Evolutionary conservation across 2,113 vertebrate genomes (phyloP).

Genomic region (Chascanopsetta lugubris): DNA sequence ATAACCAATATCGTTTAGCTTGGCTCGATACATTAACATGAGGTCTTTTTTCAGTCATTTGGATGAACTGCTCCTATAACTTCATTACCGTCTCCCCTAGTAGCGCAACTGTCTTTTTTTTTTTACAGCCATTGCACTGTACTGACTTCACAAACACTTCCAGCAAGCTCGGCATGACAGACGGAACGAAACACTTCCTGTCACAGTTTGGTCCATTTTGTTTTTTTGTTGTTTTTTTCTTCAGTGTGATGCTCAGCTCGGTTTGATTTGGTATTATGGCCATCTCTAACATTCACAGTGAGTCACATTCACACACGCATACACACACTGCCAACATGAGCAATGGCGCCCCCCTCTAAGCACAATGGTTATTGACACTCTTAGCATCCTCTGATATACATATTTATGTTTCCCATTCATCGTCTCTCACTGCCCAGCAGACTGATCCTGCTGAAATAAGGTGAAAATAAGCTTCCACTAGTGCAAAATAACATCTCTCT

Average conservation of each 20-base stretch:
- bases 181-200: slow-evolving; percentile 16
- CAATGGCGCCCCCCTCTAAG: slow-evolving; percentile 21
- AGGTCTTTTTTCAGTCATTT: background rate
- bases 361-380: slow-evolving; percentile 17
- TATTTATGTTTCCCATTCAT: slow-evolving; percentile 35
- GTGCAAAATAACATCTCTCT: slow-evolving; percentile 72
- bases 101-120: slow-evolving; percentile 28
- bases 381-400: slow-evolving; percentile 13
- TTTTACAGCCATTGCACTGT: slow-evolving; percentile 28
- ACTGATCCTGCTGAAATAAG: slow-evolving; percentile 45
- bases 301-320: slow-evolving; percentile 16
- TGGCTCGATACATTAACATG: background rate
- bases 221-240: slow-evolving; percentile 17
- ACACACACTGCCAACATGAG: slow-evolving; percentile 21
- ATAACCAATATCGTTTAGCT: background rate
- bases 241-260: background rate
- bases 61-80: slow-evolving; percentile 14
- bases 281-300: slow-evolving; percentile 29
- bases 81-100: slow-evolving; percentile 28
- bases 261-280: slow-evolving; percentile 51
- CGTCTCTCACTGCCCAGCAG: slow-evolving; percentile 15
- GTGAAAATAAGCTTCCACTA: slow-evolving; percentile 69
- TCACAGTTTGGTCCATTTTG: slow-evolving; percentile 50
- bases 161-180: slow-evolving; percentile 10
- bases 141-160: slow-evolving; percentile 16